These are phyloP conservation scores for Coronaproctus castanopsis DNA, from an alignment of 2,888 invertebrate genomes.

Conservation along the genomic window DNA sequence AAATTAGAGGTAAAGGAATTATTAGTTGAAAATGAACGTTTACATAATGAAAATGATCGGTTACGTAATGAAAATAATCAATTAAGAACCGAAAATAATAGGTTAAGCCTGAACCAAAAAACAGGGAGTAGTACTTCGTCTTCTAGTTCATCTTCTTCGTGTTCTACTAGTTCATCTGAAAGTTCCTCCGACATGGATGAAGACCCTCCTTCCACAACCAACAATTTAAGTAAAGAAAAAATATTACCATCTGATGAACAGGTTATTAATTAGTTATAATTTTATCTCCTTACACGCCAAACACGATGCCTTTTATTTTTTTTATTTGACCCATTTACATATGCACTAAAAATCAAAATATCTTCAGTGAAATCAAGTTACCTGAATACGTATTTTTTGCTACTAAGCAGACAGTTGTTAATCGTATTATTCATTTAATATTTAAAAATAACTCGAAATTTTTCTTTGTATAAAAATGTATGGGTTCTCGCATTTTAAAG, in stretches of 20 bases:
- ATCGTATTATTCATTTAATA: too few relatives aligned
- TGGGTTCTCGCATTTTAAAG: too few relatives aligned
- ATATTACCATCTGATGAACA: not conserved
- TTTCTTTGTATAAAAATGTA: too few relatives aligned
- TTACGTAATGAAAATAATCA: conserved; percentile 3
- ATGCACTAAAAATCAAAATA: too few relatives aligned
- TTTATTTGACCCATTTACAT: too few relatives aligned
- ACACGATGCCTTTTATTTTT: too few relatives aligned
- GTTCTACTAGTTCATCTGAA: not conserved
- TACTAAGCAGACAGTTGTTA: too few relatives aligned
- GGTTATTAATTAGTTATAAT: too few relatives aligned
- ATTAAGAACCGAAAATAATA: conserved; percentile 5
- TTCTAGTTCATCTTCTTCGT: conserved; percentile 8
- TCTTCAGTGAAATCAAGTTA: too few relatives aligned
- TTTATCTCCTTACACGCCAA: too few relatives aligned
- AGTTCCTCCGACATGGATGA: not conserved
- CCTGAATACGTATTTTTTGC: too few relatives aligned
- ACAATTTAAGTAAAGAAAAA: not conserved
- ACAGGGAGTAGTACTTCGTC: not conserved
- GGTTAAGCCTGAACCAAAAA: conserved; percentile 3
- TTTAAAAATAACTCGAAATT: too few relatives aligned
- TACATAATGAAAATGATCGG: not conserved
- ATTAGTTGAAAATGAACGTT: not conserved
- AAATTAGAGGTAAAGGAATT: not conserved
- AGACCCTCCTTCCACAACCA: not conserved